A percentile compares a stretch with the other conserved stretches of the same genome.
Conservation (phyloP, 2,113 vertebrate genomes). For the Dinomys branickii region DNA sequence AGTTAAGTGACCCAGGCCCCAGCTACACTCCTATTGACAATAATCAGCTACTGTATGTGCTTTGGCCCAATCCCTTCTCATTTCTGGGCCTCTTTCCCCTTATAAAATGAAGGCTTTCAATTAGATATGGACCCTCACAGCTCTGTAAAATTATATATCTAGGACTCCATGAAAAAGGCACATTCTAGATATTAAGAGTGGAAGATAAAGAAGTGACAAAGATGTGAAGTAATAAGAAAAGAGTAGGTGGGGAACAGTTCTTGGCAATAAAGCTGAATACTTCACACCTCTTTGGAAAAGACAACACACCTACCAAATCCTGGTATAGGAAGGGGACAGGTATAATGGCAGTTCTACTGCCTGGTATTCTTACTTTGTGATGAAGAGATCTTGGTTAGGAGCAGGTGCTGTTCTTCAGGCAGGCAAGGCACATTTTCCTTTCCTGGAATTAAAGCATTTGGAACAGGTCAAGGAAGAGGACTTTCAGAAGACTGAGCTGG, state of each 20-base stretch:
- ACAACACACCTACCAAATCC: slow-evolving; percentile 2
- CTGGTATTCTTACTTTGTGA: slow-evolving; percentile 71
- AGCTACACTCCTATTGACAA: neutral
- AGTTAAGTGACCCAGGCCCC: neutral
- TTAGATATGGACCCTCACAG: neutral
- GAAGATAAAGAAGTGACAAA: slow-evolving; percentile 24
- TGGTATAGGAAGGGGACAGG: neutral
- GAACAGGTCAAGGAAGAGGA: slow-evolving; percentile 22
- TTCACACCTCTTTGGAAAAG: neutral
- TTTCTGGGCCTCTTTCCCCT: neutral
- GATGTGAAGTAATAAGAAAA: neutral
- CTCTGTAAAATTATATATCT: neutral
- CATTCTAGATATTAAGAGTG: slow-evolving; percentile 32
- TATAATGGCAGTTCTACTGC: neutral
- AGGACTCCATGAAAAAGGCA: neutral
- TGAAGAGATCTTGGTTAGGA: slow-evolving; percentile 49
- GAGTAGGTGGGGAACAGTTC: neutral
- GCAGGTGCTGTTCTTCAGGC: neutral
- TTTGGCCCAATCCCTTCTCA: neutral
- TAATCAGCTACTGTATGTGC: neutral
- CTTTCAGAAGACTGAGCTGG: neutral
- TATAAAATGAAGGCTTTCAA: neutral
- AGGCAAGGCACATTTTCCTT: slow-evolving; percentile 32
- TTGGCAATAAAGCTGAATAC: neutral
- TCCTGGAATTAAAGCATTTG: slow-evolving; percentile 30